A percentile compares a stretch with the other conserved stretches of the same genome.
Evolutionary conservation across 2,113 vertebrate species (phyloP).

Genomic region (Ardeotis arabs): DNA sequence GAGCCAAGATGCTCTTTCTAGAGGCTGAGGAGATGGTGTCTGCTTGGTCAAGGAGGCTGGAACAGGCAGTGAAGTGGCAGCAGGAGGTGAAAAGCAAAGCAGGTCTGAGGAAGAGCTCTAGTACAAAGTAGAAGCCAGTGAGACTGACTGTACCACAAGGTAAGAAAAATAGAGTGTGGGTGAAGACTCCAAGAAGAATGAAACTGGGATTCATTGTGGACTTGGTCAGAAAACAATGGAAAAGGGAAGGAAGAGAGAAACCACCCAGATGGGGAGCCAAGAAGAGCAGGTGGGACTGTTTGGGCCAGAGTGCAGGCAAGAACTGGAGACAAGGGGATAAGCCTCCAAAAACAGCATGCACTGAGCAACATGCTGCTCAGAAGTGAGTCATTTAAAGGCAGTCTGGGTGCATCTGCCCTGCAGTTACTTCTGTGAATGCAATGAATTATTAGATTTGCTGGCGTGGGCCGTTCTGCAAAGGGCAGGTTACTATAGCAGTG

Average conservation of each 20-base stretch:
- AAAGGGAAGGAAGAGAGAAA: neutral
- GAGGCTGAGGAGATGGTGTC: neutral
- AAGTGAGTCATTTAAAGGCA: constrained; percentile 20
- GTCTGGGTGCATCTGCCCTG: constrained; percentile 20
- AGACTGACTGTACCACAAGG: neutral
- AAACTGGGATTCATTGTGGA: neutral
- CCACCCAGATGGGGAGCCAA: neutral
- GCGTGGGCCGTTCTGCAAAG: neutral
- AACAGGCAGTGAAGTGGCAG: neutral
- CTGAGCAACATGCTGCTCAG: neutral
- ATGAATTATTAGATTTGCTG: neutral
- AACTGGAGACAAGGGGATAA: neutral
- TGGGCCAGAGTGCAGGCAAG: neutral
- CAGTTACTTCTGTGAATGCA: neutral
- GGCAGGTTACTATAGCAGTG: constrained; percentile 65
- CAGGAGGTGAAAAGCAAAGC: neutral
- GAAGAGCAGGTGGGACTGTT: neutral
- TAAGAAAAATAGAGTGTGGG: neutral
- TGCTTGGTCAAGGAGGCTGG: neutral
- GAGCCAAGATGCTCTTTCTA: neutral
- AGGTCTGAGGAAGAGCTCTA: neutral
- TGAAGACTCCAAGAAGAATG: neutral
- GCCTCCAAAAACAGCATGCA: neutral
- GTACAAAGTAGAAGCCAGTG: neutral
- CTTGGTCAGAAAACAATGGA: neutral